These are phyloP conservation scores for Platyura marginata DNA, from an alignment of 1,140 invertebrate species.

Conservation along the genomic window DNA sequence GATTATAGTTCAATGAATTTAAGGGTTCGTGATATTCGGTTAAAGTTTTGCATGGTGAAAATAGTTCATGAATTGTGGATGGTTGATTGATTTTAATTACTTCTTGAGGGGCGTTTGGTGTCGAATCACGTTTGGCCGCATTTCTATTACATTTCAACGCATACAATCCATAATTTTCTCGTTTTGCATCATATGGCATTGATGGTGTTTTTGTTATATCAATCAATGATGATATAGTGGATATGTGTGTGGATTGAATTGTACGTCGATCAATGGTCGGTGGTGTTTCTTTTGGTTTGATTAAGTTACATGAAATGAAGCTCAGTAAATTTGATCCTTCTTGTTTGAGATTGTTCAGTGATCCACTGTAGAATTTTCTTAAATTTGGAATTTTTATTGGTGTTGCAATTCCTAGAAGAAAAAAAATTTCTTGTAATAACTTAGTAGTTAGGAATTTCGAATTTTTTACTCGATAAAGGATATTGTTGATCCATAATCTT, in stretches of 20 bases:
- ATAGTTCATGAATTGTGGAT: neutral
- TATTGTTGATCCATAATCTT: too few relatives aligned
- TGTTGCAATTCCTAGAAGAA: too few relatives aligned
- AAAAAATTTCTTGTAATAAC: too few relatives aligned
- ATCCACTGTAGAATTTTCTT: too few relatives aligned
- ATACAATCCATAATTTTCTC: neutral
- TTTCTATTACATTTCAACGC: neutral
- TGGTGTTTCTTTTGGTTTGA: too few relatives aligned
- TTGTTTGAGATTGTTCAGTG: too few relatives aligned
- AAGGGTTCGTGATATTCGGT: neutral
- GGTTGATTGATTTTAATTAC: neutral
- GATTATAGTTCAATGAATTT: neutral
- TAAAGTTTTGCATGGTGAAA: neutral
- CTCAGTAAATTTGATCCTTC: too few relatives aligned
- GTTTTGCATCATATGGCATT: neutral
- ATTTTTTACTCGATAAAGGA: too few relatives aligned
- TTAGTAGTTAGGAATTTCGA: too few relatives aligned
- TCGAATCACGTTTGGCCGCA: neutral
- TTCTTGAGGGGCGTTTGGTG: neutral
- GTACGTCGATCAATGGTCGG: neutral
- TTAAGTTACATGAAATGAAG: too few relatives aligned
- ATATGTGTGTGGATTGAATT: neutral
- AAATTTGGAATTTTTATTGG: too few relatives aligned
- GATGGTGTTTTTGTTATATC: neutral
- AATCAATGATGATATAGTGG: neutral